These are phyloP conservation scores for Disparrhopalites patrizii DNA, from an alignment of 2,888 invertebrate genomes.

Conservation along the genomic window DNA sequence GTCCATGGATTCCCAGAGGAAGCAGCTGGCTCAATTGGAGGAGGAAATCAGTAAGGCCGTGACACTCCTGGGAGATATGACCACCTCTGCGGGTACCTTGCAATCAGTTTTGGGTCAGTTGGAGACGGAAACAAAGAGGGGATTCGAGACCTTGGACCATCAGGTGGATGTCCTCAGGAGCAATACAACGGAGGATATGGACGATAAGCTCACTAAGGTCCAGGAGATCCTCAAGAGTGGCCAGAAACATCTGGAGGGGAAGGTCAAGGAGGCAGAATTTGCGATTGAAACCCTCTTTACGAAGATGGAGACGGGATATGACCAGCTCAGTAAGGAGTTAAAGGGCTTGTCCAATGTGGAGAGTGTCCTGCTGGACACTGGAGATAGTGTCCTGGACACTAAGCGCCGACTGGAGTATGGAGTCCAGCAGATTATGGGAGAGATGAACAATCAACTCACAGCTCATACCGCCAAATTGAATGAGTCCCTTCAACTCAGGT, in stretches of 20 bases:
- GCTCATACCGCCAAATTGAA: slow-evolving; percentile 64
- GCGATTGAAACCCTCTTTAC: slow-evolving; percentile 33
- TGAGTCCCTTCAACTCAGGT: slow-evolving; percentile 59
- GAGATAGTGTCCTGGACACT: slow-evolving; percentile 77
- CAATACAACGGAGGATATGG: slow-evolving; percentile 51
- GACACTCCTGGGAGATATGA: slow-evolving; percentile 39
- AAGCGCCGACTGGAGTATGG: slow-evolving; percentile 81
- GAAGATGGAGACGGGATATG: slow-evolving; percentile 44
- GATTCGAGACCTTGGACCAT: slow-evolving; percentile 33
- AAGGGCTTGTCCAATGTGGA: slow-evolving; percentile 66
- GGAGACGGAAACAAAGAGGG: slow-evolving; percentile 25
- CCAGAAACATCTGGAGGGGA: slow-evolving; percentile 38
- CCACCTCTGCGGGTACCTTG: slow-evolving; percentile 36
- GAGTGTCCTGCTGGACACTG: slow-evolving; percentile 68
- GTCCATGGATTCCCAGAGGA: slow-evolving; percentile 42
- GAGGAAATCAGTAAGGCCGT: slow-evolving; percentile 46
- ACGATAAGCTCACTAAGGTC: slow-evolving; percentile 52
- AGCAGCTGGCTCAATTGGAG: slow-evolving; percentile 44
- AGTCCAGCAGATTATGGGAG: slow-evolving; percentile 72
- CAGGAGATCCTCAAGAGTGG: slow-evolving; percentile 39
- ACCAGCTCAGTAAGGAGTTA: slow-evolving; percentile 48
- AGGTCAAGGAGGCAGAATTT: slow-evolving; percentile 51
- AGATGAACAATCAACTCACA: slow-evolving; percentile 67
- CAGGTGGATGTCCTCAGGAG: slow-evolving; percentile 29
- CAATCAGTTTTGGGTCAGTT: slow-evolving; percentile 30